These are phyloP conservation scores for Scaptomyza reducta DNA, from an alignment of 2,888 invertebrate species.

Conservation along the genomic window DNA sequence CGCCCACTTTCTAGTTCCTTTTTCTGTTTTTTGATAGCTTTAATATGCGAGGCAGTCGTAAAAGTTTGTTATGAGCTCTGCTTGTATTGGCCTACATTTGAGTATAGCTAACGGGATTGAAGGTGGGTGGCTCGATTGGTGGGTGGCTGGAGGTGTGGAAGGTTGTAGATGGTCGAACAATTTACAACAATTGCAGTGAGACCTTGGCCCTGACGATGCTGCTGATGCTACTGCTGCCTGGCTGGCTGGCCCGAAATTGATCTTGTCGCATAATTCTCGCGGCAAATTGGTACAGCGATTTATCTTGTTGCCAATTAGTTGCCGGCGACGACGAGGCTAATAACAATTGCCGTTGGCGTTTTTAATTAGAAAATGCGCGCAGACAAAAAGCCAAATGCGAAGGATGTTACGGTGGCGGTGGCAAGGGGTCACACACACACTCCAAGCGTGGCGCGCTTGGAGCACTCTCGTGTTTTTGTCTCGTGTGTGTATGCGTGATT, in stretches of 20 bases:
- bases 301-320: slow-evolving; percentile 76
- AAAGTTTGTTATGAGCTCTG: slow-evolving; percentile 58
- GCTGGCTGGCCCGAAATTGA: slow-evolving; percentile 52
- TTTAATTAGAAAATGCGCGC: slow-evolving; percentile 73
- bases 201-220: slow-evolving; percentile 47
- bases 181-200: slow-evolving; percentile 29
- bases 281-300: slow-evolving; percentile 70
- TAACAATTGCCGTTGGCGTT: slow-evolving; percentile 69
- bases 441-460: slow-evolving; percentile 9
- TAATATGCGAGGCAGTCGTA: slow-evolving; percentile 53
- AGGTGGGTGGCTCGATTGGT: neutral
- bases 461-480: neutral
- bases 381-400: slow-evolving; percentile 36
- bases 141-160: neutral
- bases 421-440: neutral
- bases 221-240: neutral
- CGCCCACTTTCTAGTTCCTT: slow-evolving; percentile 14
- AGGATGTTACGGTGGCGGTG: neutral
- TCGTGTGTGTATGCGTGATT: slow-evolving; percentile 35
- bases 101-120: too few relatives aligned
- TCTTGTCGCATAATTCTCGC: slow-evolving; percentile 72
- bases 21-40: slow-evolving; percentile 37
- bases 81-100: slow-evolving; percentile 32
- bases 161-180: neutral
- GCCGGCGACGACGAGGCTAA: slow-evolving; percentile 29